Evolutionary conservation across 2,113 vertebrate genomes (phyloP).

Genomic region (Caracal caracal): DNA sequence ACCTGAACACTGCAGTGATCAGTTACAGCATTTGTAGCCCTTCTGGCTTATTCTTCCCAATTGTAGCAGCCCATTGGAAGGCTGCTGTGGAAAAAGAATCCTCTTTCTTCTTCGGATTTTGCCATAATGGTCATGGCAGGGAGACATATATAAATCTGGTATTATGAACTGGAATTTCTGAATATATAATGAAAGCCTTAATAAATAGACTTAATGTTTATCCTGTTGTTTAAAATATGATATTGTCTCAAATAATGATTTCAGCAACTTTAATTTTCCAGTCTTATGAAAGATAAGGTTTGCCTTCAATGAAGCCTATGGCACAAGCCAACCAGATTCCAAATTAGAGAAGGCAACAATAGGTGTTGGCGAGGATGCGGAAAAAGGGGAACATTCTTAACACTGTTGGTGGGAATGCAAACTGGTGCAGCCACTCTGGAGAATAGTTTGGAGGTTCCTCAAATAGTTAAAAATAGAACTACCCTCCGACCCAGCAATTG

Average conservation of each 20-base stretch:
- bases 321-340: neutral
- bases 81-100: neutral
- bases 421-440: neutral
- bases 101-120: neutral
- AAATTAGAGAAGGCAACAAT: neutral
- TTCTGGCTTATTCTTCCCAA: neutral
- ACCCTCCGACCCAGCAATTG: neutral
- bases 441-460: neutral
- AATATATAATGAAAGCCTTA: neutral
- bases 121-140: neutral
- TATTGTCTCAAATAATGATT: conserved; percentile 43
- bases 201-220: neutral
- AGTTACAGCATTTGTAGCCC: neutral
- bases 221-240: conserved; percentile 19
- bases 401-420: neutral
- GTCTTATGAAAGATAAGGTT: neutral
- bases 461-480: neutral
- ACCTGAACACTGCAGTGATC: neutral
- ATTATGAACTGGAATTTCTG: conserved; percentile 6
- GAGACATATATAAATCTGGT: neutral
- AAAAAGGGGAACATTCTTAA: neutral
- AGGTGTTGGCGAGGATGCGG: neutral
- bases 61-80: neutral
- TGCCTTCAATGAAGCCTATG: neutral
- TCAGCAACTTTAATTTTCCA: neutral